These are phyloP conservation scores for Bombyx mori DNA, from an alignment of 1,140 invertebrate genomes.

Conservation along the genomic window ASM3026992v2 NC_085119.1:12519501-12520000, in stretches of 20 bases:
- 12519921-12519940: conserved; percentile 1
- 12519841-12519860: conserved; percentile 7
- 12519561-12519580: no score
- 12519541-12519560: no score
- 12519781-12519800: conserved; percentile 2
- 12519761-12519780: conserved; percentile 27
- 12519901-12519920: neutral
- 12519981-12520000: no score
- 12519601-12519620: no score
- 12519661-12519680: neutral
- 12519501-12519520: no score
- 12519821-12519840: conserved; percentile 3
- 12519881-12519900: neutral
- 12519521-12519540: no score
- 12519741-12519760: conserved; percentile 22
- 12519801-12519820: conserved; percentile 4
- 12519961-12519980: neutral
- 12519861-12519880: neutral
- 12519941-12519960: conserved; percentile 1
- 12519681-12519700: conserved; percentile 30
- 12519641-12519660: neutral
- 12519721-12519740: conserved; percentile 35
- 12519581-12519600: no score
- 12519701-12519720: conserved; percentile 39
- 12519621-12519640: no score